phyloP scores from a whole-genome alignment of 2,113 vertebrate species.

The Monopterus albus region DNA sequence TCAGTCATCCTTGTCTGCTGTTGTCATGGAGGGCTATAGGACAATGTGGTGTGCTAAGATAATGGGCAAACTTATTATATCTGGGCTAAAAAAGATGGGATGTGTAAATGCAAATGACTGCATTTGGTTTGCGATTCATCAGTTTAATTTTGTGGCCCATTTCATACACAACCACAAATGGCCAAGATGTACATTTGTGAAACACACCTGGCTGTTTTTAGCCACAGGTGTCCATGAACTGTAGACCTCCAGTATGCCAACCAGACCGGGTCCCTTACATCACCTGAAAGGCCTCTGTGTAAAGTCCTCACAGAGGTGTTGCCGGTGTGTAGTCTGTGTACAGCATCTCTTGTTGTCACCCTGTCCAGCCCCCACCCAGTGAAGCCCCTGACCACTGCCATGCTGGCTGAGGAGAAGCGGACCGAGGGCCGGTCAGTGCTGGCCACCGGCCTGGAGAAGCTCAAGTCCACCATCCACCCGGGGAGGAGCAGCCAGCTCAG shows the following conservation, averaged over 20 bases:
- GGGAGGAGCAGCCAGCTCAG: constrained; percentile 77
- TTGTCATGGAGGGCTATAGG: constrained; percentile 44
- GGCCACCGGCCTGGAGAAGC: constrained; percentile 88
- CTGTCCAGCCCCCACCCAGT: constrained; percentile 89
- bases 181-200: too few relatives aligned
- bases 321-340: neutral
- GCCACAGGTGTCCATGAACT: neutral
- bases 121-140: neutral
- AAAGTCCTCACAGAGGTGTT: neutral
- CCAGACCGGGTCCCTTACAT: neutral
- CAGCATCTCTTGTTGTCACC: neutral
- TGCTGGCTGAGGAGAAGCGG: constrained; percentile 79
- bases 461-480: constrained; percentile 86
- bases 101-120: neutral
- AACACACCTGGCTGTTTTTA: too few relatives aligned
- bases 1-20: constrained; percentile 23
- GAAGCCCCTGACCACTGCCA: constrained; percentile 87
- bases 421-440: constrained; percentile 83
- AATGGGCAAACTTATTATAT: neutral
- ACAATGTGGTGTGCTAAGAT: neutral
- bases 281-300: neutral
- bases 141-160: neutral
- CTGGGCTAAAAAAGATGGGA: neutral
- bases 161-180: too few relatives aligned
- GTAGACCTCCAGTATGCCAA: constrained; percentile 42